phyloP scores from a whole-genome alignment of 2,113 vertebrate genomes.

The Regulus satrapa region DNA sequence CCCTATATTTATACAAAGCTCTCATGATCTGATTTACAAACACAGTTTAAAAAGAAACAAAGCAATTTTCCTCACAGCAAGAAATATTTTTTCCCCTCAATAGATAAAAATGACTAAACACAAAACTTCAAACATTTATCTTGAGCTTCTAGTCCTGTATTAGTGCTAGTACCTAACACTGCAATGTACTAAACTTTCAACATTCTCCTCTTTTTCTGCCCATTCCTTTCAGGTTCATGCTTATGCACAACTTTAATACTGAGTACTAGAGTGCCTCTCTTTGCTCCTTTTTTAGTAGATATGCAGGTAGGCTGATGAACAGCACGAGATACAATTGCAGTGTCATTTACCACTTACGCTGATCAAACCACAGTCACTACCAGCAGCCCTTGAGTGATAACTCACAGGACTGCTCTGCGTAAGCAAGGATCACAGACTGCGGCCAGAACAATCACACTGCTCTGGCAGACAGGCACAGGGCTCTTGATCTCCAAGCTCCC shows the following conservation, averaged over 20 bases:
- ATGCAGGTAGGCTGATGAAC: background rate
- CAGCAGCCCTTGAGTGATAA: background rate
- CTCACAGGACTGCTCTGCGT: fast-evolving
- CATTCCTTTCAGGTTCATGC: background rate
- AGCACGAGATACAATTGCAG: background rate
- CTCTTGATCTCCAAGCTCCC: background rate
- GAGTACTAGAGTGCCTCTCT: background rate
- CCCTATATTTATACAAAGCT: background rate
- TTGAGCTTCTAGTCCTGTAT: background rate
- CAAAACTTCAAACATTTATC: background rate
- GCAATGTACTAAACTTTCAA: fast-evolving
- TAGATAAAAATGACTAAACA: background rate
- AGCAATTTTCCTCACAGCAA: background rate
- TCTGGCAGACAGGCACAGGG: background rate
- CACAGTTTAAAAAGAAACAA: background rate
- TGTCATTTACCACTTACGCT: background rate
- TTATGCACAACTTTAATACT: fast-evolving
- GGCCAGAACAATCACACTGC: background rate
- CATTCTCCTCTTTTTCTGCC: background rate
- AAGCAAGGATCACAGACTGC: background rate
- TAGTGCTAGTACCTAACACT: too few relatives aligned
- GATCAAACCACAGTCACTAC: background rate
- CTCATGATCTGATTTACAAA: background rate
- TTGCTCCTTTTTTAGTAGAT: background rate
- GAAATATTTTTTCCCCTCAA: background rate